Conservation (phyloP, 1,140 invertebrate species). For the Lasioglossum baleicum region DNA sequence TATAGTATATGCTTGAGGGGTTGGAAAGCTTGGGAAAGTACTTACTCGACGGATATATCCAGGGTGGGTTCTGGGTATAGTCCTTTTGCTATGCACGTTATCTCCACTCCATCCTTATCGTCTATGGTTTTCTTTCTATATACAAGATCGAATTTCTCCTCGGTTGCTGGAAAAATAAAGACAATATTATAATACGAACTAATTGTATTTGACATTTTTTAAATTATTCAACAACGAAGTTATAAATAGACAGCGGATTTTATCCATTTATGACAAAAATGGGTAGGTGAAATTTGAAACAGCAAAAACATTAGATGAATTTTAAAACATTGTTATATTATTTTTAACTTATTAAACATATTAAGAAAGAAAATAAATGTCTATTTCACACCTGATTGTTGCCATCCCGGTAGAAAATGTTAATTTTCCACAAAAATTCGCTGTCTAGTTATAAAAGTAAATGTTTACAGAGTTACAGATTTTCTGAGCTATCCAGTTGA, state of each 20-base stretch:
- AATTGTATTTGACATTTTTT: too few species aligned
- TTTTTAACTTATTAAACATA: too few species aligned
- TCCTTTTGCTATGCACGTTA: slow-evolving; percentile 77
- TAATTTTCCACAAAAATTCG: too few species aligned
- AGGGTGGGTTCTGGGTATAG: slow-evolving; percentile 77
- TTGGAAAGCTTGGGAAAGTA: slow-evolving; percentile 41
- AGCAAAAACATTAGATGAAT: too few species aligned
- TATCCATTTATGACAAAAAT: too few species aligned
- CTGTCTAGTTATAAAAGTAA: background rate
- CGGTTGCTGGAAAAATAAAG: slow-evolving; percentile 71
- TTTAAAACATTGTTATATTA: too few species aligned
- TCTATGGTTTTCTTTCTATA: slow-evolving; percentile 67
- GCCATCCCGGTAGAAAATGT: too few species aligned
- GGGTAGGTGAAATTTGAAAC: too few species aligned
- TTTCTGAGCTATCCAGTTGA: background rate
- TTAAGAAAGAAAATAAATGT: too few species aligned
- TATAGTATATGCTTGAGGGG: background rate
- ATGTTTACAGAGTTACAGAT: background rate
- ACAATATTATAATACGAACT: background rate
- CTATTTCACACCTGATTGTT: too few species aligned
- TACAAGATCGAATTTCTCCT: slow-evolving; percentile 73
- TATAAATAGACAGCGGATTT: too few species aligned
- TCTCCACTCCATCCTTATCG: slow-evolving; percentile 73
- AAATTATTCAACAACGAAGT: too few species aligned
- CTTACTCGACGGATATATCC: slow-evolving; percentile 76